Conservation (phyloP, 2,113 vertebrate species). For the Oceanodroma tethys region DNA sequence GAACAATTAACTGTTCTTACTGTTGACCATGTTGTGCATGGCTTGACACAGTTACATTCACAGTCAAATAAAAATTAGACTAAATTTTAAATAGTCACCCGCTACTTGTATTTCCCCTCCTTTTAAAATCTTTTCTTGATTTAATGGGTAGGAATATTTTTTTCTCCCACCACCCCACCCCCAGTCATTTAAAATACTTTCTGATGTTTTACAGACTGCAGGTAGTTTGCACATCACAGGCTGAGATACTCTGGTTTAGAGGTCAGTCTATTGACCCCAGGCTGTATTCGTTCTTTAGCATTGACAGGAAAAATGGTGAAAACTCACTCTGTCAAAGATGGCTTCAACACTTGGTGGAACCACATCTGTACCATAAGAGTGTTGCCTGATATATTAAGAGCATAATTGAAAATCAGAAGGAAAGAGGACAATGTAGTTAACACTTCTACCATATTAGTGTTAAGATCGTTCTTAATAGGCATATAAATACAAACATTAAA, state of each 20-base stretch:
- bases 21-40: background rate
- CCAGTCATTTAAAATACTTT: background rate
- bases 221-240: background rate
- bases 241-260: background rate
- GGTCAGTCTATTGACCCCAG: background rate
- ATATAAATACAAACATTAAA: background rate
- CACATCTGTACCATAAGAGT: background rate
- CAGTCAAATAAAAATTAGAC: background rate
- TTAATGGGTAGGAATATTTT: background rate
- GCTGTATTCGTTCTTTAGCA: background rate
- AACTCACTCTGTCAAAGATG: background rate
- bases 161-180: fast-evolving
- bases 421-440: background rate
- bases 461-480: background rate
- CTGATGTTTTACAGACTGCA: background rate
- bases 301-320: background rate
- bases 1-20: background rate
- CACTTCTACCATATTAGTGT: background rate
- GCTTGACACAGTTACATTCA: background rate
- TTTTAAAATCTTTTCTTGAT: background rate
- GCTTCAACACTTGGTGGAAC: background rate
- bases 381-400: background rate
- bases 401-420: background rate
- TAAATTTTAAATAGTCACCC: background rate
- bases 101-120: background rate